Evolutionary conservation across 2,888 invertebrate species (phyloP), one percentile per base, ranked within the genome.

Genomic region (Microctonus hyperodae): DNA sequence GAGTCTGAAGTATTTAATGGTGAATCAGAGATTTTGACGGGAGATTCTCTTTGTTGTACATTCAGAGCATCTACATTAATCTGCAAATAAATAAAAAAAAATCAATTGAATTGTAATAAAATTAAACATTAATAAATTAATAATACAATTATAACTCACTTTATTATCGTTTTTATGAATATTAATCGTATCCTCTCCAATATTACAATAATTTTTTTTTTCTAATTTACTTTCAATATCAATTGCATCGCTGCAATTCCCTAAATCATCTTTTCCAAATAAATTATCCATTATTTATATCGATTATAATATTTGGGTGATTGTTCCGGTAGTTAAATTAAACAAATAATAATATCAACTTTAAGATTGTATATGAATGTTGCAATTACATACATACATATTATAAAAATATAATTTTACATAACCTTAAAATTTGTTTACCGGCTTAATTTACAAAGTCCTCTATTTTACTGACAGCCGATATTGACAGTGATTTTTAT

Each of bases 201-300:
- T 20, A n/a, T 40, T 35, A 16, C 31, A 11, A 44, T 13, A 22
- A 13, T 25, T 33, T 59, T 60, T 61, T 7, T 60, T 69, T 0
- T 63, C 72, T 37, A 74, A 70, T 31, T 76, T 78, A 31, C 75
- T 73, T 0, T 76, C 76, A 5, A 7, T 28, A 28, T 77, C 76
- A 22, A 69, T 64, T 35, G 69, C 71, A 11, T 81, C 77, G 3
- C 73, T 80, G 64, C 81, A 80, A 65, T 79, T 78, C 0, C 74
- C 79, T 35, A 79, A 80, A 68, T 81, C 81, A 64, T 81, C 81
- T 66, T 78, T 81, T 0, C 79, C 81, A 70, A 81, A 79, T 61
- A 81, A 72, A 57, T 80, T 76, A 68, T 81, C 81, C 81, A 81
- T 80, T 31, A 58, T 61, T 44, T 25, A 13, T 13, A 4, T 16